Evolutionary conservation across 2,797 vertebrate genomes (phyloP).

Genomic region (Anisognathus igniventris): DNA sequence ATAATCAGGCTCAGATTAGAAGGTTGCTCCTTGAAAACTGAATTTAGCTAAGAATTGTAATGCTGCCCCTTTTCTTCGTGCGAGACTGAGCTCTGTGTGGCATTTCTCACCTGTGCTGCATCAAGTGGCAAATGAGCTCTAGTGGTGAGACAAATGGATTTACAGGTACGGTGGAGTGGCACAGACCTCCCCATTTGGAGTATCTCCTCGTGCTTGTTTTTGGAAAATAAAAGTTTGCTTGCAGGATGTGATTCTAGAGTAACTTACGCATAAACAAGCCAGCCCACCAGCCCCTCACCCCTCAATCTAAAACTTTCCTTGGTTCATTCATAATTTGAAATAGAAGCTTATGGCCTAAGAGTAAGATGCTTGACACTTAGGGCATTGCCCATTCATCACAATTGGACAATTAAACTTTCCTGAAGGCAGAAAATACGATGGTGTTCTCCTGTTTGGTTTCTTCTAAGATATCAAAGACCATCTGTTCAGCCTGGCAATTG

Average conservation of each 20-base stretch:
- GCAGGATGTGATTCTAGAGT: not conserved
- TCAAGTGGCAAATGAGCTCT: not conserved
- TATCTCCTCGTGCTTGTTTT: not conserved
- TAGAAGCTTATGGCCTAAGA: not conserved
- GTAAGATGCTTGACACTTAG: not conserved
- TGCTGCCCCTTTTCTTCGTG: not conserved
- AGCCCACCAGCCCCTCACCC: not conserved
- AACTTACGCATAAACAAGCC: not conserved
- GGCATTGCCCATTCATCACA: not conserved
- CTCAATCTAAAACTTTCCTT: not conserved
- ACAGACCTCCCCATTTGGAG: not conserved
- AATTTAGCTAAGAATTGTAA: not conserved
- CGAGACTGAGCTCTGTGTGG: not conserved
- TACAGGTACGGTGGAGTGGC: fast-evolving
- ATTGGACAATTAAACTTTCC: not conserved
- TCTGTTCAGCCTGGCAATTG: not conserved
- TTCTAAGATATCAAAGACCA: not conserved
- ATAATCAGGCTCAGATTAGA: not conserved
- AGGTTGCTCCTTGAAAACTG: not conserved
- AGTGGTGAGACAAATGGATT: not conserved
- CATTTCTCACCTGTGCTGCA: not conserved
- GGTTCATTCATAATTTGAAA: not conserved
- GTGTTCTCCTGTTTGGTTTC: fast-evolving
- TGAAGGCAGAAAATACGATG: not conserved
- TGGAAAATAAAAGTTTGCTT: not conserved